Evolutionary conservation across 2,797 vertebrate genomes (phyloP), one percentile per base, ranked within the genome.

Genomic region (Etheostoma perlongum): DNA sequence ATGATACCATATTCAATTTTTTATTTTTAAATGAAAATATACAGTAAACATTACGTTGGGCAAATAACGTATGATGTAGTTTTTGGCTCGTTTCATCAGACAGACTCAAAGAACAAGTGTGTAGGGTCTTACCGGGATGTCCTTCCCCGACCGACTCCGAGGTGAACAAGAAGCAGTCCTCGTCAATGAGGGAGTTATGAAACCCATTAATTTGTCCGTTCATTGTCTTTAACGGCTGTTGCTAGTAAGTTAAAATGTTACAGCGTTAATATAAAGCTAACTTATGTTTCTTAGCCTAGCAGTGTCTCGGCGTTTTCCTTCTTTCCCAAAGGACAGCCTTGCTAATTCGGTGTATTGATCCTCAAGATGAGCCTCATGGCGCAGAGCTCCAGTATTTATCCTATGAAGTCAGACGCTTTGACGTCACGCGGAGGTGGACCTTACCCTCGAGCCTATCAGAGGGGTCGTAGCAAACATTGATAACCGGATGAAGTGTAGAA

Each of bases 131-230:
- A 98, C 98, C 98, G 84, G 98, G 97, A 72, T 99, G 98, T 79
- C 98, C 98, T 94, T 99, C 98, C 70, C 97, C 98, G 52, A 99
- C 97, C 0, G 97, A 98, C 89, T 99, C 97, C 0, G 97, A 99
- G 48, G 97, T 98, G 92, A 99, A 99, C 49, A 99, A 96, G 85
- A 99, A 99, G 72, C 96, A 97, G 91, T 97, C 97, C 88, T 98
- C 97, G 36, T 99, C 97, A 71, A 98, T 98, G 81, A 97, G 95
- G 9, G 95, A 95, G 88, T 97, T 97, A 27, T 97, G 96, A 64
- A 97, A 98, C 4, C 97, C 97, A 84, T 98, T 98, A 12, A 95
- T 92, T 44, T 97, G 95, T 25, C 96, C 96, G 95, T 98, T 98
- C 97, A 98, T 98, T 86, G 85, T 95, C 2, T 49, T 76, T 54